Conservation (phyloP, 2,888 invertebrate genomes). For the Agrilus cyanescens region DNA sequence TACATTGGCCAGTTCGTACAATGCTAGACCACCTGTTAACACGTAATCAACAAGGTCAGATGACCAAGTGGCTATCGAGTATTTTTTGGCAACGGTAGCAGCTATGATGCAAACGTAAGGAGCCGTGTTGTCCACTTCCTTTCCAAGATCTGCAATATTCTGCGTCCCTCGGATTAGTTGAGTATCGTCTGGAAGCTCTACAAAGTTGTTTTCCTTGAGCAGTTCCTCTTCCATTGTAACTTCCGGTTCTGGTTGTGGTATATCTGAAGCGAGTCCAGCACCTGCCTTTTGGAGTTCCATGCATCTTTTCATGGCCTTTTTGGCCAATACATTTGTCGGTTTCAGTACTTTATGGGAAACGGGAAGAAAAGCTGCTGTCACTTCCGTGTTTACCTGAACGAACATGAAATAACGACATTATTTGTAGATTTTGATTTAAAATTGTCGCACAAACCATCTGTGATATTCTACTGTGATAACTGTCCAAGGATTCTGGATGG, state of each 20-base stretch:
- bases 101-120: conserved; percentile 50
- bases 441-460: background rate
- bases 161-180: conserved; percentile 44
- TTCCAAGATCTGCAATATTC: conserved; percentile 30
- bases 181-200: conserved; percentile 45
- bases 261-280: background rate
- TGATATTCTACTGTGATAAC: conserved; percentile 7
- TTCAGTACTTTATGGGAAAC: conserved; percentile 8
- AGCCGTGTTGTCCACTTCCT: conserved; percentile 26
- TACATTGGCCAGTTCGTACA: conserved; percentile 32
- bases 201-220: conserved; percentile 44
- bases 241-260: conserved; percentile 14
- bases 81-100: conserved; percentile 48
- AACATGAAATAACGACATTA: background rate
- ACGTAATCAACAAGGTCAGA: conserved; percentile 46
- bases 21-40: conserved; percentile 37
- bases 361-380: conserved; percentile 20
- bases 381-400: conserved; percentile 19
- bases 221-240: conserved; percentile 39
- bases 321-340: conserved; percentile 7
- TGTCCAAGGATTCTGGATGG: conserved; percentile 5
- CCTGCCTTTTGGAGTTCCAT: background rate
- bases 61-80: conserved; percentile 48
- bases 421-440: background rate
- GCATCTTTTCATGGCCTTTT: conserved; percentile 6